phyloP scores from a whole-genome alignment of 2,888 invertebrate genomes.

The Allygus modestus region DNA sequence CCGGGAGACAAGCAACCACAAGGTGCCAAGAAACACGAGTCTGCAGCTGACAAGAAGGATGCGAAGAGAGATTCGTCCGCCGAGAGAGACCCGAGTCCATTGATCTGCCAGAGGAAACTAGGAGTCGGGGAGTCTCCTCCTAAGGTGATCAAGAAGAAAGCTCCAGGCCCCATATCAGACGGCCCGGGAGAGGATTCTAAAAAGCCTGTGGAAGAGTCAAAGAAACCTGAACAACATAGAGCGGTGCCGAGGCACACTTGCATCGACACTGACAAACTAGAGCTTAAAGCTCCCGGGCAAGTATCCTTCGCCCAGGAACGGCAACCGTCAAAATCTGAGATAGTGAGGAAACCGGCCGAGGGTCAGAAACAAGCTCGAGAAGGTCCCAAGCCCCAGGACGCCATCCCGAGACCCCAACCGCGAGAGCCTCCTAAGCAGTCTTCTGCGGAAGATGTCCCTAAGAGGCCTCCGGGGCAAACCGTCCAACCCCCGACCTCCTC shows the following conservation, averaged over 20 bases:
- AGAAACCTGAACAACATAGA: constrained; percentile 27
- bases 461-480: constrained; percentile 36
- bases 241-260: constrained; percentile 10
- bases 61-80: constrained; percentile 12
- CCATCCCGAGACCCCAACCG: constrained; percentile 39
- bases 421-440: constrained; percentile 45
- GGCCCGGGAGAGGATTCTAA: constrained; percentile 2
- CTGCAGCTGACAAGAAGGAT: constrained; percentile 8
- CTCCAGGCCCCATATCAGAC: constrained; percentile 69
- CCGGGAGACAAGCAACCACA: constrained; percentile 72
- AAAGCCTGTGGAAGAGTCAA: constrained; percentile 65
- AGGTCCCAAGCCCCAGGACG: constrained; percentile 42
- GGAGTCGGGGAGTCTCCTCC: constrained; percentile 74
- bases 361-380: constrained; percentile 10
- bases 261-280: constrained; percentile 33
- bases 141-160: constrained; percentile 76
- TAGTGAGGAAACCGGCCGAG: constrained; percentile 16
- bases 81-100: constrained; percentile 59
- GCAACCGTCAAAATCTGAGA: constrained; percentile 36
- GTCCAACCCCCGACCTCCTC: background rate
- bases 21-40: background rate
- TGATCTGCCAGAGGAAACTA: constrained; percentile 53
- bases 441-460: constrained; percentile 38
- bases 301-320: constrained; percentile 48
- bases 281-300: background rate